Evolutionary conservation across 2,113 vertebrate species (phyloP), one percentile per base, ranked within the genome.

Genomic region (Sinocyclocheilus maitianheensis): DNA sequence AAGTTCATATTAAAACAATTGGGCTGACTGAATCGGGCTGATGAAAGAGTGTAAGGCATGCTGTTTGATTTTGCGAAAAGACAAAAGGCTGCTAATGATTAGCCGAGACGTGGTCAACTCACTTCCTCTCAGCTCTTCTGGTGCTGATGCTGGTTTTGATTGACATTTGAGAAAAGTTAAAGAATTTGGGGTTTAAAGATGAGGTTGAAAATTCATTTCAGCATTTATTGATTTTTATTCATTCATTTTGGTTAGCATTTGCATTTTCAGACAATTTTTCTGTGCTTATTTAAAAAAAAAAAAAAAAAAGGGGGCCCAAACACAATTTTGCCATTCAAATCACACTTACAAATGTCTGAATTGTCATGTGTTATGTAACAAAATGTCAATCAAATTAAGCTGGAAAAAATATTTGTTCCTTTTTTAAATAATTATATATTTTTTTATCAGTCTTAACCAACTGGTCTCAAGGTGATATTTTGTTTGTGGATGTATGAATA

Each of bases 1-100:
- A 86, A 91, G 90, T 90, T 89, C 81, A 90, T 92, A 88, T 92
- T 91, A 91, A 89, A 89, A 92, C 90, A 92, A 92, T 81, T 46
- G 77, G 48, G 69, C 75, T 77, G 53, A 40, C 79, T 89, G 67
- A 81, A 75, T 74, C 51, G 51, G 46, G 53, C 34, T 79, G 26
- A 80, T 67, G 83, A 71, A 77, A 74, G 48, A 85, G 40, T 69
- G 83, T 88, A 85, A 67, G 84, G 65, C 43, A 71, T 85, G 10
- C n/a, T 87, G 88, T 81, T 76, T 85, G 85, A 71, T 77, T 86
- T 85, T 83, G 43, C 2, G 1, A 51, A 26, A 85, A 65, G 51
- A 71, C 65, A 60, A 58, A 78, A 18, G 71, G 3, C 16, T 13
- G 78, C 72, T 88, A 85, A 83, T 71, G 51, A 40, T 85, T 79